These are phyloP conservation scores for Pristionchus arcanus DNA, from an alignment of 2,888 invertebrate species.

Conservation along the genomic window DNA sequence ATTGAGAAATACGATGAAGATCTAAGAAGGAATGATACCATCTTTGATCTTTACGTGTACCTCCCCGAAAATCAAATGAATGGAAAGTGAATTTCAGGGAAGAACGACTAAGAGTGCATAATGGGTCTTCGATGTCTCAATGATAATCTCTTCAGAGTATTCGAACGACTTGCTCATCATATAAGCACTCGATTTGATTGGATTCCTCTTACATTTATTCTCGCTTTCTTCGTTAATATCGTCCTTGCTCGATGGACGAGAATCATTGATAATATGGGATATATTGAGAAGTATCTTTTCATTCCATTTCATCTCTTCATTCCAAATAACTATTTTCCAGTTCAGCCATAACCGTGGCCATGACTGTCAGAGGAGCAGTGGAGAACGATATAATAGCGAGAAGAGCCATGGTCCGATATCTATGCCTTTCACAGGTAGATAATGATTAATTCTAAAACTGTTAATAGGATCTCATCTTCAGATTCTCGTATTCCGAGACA, in stretches of 20 bases:
- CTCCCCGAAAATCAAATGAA: not conserved
- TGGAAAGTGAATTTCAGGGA: not conserved
- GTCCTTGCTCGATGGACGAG: slow-evolving; percentile 70
- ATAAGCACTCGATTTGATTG: slow-evolving; percentile 62
- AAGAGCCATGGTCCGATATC: slow-evolving; percentile 67
- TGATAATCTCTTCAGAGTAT: slow-evolving; percentile 35
- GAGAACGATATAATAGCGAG: slow-evolving; percentile 59
- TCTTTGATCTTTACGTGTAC: not conserved
- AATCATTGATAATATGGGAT: slow-evolving; percentile 68
- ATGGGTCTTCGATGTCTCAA: too few species aligned
- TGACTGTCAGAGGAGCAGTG: slow-evolving; percentile 56
- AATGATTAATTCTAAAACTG: too few species aligned
- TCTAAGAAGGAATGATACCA: not conserved
- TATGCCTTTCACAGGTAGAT: slow-evolving; percentile 73
- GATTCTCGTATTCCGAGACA: slow-evolving; percentile 63
- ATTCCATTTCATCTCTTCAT: not conserved
- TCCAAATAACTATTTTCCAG: not conserved
- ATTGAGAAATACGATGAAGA: not conserved
- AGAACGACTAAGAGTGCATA: too few species aligned
- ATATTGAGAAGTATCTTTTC: slow-evolving; percentile 69
- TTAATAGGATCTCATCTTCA: not conserved
- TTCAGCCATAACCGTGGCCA: slow-evolving; percentile 20
- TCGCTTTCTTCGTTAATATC: slow-evolving; percentile 72
- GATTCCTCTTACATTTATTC: slow-evolving; percentile 72
- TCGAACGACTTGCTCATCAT: slow-evolving; percentile 56